Evolutionary conservation across 2,113 vertebrate species (phyloP).

Genomic region (Trinectes maculatus): DNA sequence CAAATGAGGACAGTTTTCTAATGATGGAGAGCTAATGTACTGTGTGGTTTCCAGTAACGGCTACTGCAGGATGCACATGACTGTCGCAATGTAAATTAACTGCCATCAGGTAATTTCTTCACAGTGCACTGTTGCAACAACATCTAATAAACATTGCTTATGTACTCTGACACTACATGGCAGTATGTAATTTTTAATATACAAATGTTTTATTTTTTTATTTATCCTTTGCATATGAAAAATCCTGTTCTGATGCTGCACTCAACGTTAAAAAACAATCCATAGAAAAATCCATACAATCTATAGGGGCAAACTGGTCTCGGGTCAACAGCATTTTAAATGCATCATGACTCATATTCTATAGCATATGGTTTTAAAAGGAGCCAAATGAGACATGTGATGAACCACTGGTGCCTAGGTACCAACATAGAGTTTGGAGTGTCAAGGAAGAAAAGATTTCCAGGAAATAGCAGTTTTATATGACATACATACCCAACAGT

Average conservation of each 20-base stretch:
- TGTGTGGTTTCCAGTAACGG: constrained; percentile 23
- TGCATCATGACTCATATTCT: constrained; percentile 15
- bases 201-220: too few relatives aligned
- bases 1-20: constrained; percentile 39
- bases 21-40: constrained; percentile 26
- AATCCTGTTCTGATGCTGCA: not conserved
- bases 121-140: too few relatives aligned
- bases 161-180: too few relatives aligned
- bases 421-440: too few relatives aligned
- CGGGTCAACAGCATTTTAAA: not conserved
- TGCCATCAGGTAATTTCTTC: not conserved
- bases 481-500: too few relatives aligned
- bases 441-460: too few relatives aligned
- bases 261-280: not conserved
- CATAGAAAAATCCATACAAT: not conserved
- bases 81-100: not conserved
- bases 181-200: too few relatives aligned
- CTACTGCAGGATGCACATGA: not conserved
- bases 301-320: not conserved
- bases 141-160: too few relatives aligned
- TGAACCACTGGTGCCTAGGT: too few relatives aligned
- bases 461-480: too few relatives aligned
- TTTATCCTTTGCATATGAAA: not conserved
- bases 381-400: not conserved
- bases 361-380: not conserved